These are phyloP conservation scores for Malurus alboscapulatus DNA, from an alignment of 2,113 vertebrate genomes.

Conservation along the genomic window DNA sequence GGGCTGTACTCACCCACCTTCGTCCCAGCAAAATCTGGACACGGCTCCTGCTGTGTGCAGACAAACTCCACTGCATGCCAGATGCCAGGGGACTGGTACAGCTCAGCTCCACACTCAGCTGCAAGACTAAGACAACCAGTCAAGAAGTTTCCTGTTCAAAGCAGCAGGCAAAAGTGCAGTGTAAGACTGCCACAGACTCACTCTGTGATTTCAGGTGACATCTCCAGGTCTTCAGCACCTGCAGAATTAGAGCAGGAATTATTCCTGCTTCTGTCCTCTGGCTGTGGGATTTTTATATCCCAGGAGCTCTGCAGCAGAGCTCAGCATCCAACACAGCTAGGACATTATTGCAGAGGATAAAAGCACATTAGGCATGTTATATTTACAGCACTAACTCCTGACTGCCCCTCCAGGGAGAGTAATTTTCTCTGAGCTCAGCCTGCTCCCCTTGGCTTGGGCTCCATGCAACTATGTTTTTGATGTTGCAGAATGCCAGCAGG, in stretches of 20 bases:
- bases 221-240: background rate
- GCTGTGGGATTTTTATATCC: background rate
- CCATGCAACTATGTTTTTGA: background rate
- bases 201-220: background rate
- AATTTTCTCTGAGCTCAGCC: background rate
- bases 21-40: background rate
- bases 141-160: background rate
- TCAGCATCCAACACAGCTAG: background rate
- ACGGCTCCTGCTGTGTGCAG: fast-evolving
- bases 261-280: background rate
- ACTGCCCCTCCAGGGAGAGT: background rate
- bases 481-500: background rate
- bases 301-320: background rate
- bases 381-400: background rate
- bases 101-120: background rate
- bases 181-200: background rate
- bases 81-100: background rate
- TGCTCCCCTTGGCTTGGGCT: background rate
- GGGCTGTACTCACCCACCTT: background rate
- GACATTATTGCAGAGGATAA: background rate
- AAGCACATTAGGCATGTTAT: background rate
- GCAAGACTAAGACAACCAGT: background rate
- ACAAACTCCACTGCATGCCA: fast-evolving
- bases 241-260: background rate
- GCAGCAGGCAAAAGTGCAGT: background rate